Evolutionary conservation across 2,888 invertebrate genomes (phyloP).

Genomic region (Steinernema carpocapsae): DNA sequence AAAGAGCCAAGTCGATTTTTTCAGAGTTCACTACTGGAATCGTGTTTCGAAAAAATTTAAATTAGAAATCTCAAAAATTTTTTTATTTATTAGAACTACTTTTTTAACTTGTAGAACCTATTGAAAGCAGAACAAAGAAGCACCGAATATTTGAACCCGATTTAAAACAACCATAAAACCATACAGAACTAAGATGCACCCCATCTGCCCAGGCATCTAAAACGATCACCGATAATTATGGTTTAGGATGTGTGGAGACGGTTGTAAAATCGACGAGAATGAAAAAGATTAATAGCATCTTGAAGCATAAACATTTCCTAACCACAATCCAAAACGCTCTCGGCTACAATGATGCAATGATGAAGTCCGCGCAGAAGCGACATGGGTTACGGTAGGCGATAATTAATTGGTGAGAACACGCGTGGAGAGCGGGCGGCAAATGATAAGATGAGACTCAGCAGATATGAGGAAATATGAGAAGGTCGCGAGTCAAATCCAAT

Average conservation of each 20-base stretch:
- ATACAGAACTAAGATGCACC: background rate
- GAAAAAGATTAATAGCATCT: conserved; percentile 31
- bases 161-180: conserved; percentile 5
- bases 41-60: too few relatives aligned
- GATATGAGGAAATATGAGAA: conserved; percentile 18
- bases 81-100: too few relatives aligned
- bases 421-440: background rate
- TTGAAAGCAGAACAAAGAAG: too few relatives aligned
- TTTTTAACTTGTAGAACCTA: too few relatives aligned
- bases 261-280: conserved; percentile 22
- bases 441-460: conserved; percentile 25
- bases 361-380: background rate
- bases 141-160: too few relatives aligned
- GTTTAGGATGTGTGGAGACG: conserved; percentile 32
- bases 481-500: conserved; percentile 13
- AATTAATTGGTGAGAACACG: conserved; percentile 21
- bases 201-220: conserved; percentile 14
- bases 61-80: too few relatives aligned
- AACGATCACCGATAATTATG: conserved; percentile 34
- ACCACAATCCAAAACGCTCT: background rate
- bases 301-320: conserved; percentile 19
- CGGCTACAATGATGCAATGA: background rate
- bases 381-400: conserved; percentile 20
- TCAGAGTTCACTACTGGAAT: too few relatives aligned
- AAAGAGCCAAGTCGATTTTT: too few relatives aligned